phyloP scores from a whole-genome alignment of 2,797 vertebrate genomes.

The Sardinella longiceps region DNA sequence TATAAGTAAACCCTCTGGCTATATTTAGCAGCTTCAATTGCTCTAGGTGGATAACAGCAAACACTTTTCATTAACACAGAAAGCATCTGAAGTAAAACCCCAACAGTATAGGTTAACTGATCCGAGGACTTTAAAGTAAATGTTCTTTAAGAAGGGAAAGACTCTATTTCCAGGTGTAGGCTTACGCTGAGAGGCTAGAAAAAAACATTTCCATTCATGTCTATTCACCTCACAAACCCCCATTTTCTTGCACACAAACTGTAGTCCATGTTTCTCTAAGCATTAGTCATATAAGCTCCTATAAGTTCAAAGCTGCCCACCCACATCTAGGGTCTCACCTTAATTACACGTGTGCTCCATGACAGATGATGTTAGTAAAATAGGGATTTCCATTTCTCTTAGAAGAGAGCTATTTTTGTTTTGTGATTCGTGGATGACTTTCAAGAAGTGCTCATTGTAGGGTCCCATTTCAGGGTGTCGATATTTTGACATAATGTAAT shows the following conservation, averaged over 20 bases:
- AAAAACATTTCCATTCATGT: conserved; percentile 1
- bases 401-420: not conserved
- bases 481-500: conserved; percentile 3
- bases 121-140: not conserved
- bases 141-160: not conserved
- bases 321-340: not conserved
- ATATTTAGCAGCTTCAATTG: not conserved
- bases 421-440: not conserved
- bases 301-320: conserved; percentile 11
- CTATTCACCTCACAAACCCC: not conserved
- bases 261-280: not conserved
- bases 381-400: conserved; percentile 7
- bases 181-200: not conserved
- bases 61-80: not conserved
- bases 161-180: not conserved
- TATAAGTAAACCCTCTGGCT: not conserved
- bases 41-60: not conserved
- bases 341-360: conserved; percentile 15
- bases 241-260: not conserved
- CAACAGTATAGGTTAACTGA: not conserved
- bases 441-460: not conserved
- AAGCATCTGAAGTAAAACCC: not conserved
- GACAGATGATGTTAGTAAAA: conserved; percentile 11
- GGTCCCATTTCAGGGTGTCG: not conserved
- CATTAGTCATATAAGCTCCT: not conserved